These are phyloP conservation scores for Toxotes chatareus DNA, from an alignment of 2,113 vertebrate genomes.

Conservation along the genomic window DNA sequence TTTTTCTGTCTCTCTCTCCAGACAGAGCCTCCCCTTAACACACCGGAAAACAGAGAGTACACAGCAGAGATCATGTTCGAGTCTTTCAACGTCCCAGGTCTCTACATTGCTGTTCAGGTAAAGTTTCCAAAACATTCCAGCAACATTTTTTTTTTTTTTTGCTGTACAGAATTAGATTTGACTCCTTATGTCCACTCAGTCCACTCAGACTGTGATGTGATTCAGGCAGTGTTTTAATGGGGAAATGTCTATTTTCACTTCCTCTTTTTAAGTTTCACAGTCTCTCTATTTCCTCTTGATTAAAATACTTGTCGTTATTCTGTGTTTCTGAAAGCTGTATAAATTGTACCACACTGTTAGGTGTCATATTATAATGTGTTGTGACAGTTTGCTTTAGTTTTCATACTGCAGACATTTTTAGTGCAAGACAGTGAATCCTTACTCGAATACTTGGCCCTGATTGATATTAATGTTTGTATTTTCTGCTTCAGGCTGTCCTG, in stretches of 20 bases:
- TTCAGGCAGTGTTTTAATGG: not conserved
- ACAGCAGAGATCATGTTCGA: conserved; percentile 99
- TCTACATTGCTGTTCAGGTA: conserved; percentile 99
- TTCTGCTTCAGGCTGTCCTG: conserved; percentile 81
- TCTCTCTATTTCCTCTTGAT: not conserved
- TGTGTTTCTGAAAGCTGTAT: not conserved
- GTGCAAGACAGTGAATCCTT: no score
- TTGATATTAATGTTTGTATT: not conserved
- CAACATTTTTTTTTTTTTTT: not conserved
- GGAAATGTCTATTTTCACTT: conserved; percentile 30
- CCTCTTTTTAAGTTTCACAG: conserved; percentile 21
- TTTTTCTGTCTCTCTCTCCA: conserved; percentile 60
- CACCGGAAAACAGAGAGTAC: conserved; percentile 98
- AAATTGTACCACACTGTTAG: not conserved
- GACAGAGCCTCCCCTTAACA: conserved; percentile 98
- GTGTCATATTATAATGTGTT: not conserved
- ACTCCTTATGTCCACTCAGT: not conserved
- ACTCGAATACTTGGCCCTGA: no score
- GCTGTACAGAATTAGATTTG: not conserved
- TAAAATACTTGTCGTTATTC: not conserved
- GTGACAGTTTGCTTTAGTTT: not conserved
- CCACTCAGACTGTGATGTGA: accelerated
- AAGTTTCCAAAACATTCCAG: not conserved
- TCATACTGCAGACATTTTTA: no score
- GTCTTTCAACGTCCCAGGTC: conserved; percentile 98